phyloP scores from a whole-genome alignment of 2,113 vertebrate species.

The Oncorhynchus keta region DNA sequence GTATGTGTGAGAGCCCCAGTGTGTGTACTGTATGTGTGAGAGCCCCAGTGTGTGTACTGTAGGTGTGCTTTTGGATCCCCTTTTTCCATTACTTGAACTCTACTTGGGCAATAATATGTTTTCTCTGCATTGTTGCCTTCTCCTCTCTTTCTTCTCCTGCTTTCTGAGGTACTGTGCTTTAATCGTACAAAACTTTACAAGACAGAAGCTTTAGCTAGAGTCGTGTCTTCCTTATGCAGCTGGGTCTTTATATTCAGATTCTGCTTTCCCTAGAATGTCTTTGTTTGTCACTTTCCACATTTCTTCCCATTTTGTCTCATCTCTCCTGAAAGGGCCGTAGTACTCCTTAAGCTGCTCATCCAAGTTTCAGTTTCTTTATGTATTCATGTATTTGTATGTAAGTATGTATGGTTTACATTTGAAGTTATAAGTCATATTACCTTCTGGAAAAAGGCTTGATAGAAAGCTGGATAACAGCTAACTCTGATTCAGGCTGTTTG shows the following conservation, averaged over 20 bases:
- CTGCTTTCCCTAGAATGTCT: neutral
- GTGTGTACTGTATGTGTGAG: no score
- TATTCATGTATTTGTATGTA: neutral
- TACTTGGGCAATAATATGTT: slow-evolving; percentile 56
- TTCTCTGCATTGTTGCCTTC: slow-evolving; percentile 53
- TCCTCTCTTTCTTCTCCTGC: neutral
- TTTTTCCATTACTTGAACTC: slow-evolving; percentile 36
- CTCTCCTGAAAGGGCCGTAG: neutral
- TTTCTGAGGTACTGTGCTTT: slow-evolving; percentile 47
- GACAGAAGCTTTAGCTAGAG: slow-evolving; percentile 55
- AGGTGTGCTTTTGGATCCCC: neutral
- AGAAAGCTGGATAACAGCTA: no score
- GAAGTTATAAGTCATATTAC: neutral
- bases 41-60: neutral
- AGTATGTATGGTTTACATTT: neutral
- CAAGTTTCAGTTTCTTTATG: neutral
- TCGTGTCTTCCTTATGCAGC: slow-evolving; percentile 58
- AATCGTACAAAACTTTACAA: slow-evolving; percentile 35
- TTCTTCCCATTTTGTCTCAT: no score
- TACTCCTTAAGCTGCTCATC: neutral
- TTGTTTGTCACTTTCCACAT: no score
- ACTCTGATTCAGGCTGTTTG: no score
- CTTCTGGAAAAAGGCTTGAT: neutral
- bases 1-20: no score
- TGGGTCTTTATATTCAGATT: slow-evolving; percentile 45